Percentiles rank a stretch among this genome's conserved stretches.
These are phyloP conservation scores for Paralvinella palmiformis DNA, from an alignment of 1,140 invertebrate species.

Conservation along the genomic window DNA sequence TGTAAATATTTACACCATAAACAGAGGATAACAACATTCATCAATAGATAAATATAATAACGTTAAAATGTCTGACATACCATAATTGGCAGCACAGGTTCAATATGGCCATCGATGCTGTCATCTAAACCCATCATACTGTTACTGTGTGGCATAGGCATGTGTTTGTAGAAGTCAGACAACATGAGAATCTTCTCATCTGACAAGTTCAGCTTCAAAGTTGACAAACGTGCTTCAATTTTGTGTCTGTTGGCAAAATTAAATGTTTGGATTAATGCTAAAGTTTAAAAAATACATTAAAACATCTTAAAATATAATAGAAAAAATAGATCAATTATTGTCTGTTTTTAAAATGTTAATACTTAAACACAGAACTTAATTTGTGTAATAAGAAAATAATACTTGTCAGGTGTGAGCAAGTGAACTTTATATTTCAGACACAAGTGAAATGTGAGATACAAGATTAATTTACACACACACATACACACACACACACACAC, in stretches of 20 bases:
- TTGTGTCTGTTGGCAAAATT: constrained; percentile 61
- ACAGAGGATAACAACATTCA: no score
- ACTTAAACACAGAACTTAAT: no score
- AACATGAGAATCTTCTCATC: constrained; percentile 65
- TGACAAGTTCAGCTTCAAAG: constrained; percentile 70
- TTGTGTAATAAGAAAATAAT: no score
- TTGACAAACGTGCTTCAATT: constrained; percentile 66
- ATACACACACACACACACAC: no score
- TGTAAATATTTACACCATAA: neutral
- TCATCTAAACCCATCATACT: constrained; percentile 34
- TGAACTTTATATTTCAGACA: no score
- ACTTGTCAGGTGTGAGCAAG: no score
- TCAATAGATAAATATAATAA: no score
- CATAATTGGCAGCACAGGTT: constrained; percentile 8
- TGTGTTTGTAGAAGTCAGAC: constrained; percentile 63
- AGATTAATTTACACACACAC: no score
- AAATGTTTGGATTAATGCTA: constrained; percentile 1
- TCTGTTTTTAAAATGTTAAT: no score
- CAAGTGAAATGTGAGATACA: no score
- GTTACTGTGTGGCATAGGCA: constrained; percentile 54
- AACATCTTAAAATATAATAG: neutral
- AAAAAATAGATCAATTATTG: neutral
- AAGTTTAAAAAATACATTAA: neutral
- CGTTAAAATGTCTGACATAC: neutral
- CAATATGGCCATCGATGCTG: constrained; percentile 7